Conservation (phyloP, 2,797 vertebrate genomes). For the Lacerta bilineata region DNA sequence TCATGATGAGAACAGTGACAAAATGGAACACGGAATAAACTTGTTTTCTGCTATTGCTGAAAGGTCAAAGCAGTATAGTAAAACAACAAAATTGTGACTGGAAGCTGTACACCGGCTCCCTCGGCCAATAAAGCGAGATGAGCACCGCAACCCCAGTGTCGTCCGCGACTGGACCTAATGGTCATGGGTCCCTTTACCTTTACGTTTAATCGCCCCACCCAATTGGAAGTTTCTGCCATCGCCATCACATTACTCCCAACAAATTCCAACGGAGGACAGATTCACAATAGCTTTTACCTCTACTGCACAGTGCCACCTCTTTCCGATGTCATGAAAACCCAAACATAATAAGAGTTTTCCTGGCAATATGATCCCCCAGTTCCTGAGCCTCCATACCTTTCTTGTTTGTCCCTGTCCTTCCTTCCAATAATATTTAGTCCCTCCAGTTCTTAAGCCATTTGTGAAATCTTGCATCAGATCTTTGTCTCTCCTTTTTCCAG, state of each 20-base stretch:
- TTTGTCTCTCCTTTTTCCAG: neutral
- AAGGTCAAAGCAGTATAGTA: neutral
- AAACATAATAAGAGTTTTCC: too few species aligned
- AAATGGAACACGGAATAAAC: neutral
- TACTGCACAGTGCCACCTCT: neutral
- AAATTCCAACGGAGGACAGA: neutral
- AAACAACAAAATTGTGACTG: neutral
- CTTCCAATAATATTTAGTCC: neutral
- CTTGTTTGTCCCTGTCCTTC: neutral
- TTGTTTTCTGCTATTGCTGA: neutral
- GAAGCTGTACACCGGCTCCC: too few species aligned
- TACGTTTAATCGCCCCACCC: neutral
- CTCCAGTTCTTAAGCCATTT: neutral
- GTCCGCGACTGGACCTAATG: too few species aligned
- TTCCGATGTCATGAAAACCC: too few species aligned
- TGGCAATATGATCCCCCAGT: too few species aligned
- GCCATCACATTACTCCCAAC: neutral
- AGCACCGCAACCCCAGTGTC: too few species aligned
- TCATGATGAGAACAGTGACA: neutral
- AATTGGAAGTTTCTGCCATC: neutral
- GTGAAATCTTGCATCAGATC: neutral
- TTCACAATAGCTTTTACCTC: neutral
- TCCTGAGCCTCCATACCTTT: too few species aligned
- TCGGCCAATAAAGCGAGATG: too few species aligned
- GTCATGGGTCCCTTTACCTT: too few species aligned